Evolutionary conservation across 2,113 vertebrate genomes (phyloP).

Genomic region (Scomber japonicus): DNA sequence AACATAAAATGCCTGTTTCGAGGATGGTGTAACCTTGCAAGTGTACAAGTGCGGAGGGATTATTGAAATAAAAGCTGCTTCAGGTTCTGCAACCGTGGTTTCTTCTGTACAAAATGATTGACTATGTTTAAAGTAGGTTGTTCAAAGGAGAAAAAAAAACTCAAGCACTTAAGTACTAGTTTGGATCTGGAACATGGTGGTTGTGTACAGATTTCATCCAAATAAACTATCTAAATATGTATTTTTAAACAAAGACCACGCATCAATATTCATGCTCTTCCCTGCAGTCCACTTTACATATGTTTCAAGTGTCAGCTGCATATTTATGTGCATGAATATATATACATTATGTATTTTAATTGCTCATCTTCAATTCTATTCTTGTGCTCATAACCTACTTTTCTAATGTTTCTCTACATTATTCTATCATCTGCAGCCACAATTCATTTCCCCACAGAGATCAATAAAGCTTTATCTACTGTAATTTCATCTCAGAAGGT

Average conservation of each 20-base stretch:
- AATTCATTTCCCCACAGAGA: constrained; percentile 25
- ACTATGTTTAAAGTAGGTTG: neutral
- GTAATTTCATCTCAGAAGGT: constrained; percentile 52
- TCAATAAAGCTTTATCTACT: constrained; percentile 28
- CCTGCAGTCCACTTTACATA: neutral
- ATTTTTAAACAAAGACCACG: neutral
- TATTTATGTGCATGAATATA: neutral
- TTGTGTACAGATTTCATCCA: neutral
- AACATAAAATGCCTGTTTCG: constrained; percentile 18
- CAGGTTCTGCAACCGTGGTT: neutral
- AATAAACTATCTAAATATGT: neutral
- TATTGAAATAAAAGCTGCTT: neutral
- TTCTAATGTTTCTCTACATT: neutral
- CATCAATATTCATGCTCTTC: constrained; percentile 26
- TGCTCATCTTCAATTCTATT: constrained; percentile 21
- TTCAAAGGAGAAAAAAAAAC: neutral
- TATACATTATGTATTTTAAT: constrained; percentile 1
- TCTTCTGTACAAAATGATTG: neutral
- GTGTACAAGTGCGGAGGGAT: neutral
- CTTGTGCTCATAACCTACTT: constrained; percentile 34
- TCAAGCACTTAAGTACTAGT: neutral
- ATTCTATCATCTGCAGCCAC: constrained; percentile 12
- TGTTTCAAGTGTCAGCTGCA: neutral
- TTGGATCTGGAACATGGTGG: neutral
- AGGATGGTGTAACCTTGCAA: constrained; percentile 20